These are phyloP conservation scores for Bimastos eiseni DNA, from an alignment of 2,888 invertebrate species.

Conservation along the genomic window DNA sequence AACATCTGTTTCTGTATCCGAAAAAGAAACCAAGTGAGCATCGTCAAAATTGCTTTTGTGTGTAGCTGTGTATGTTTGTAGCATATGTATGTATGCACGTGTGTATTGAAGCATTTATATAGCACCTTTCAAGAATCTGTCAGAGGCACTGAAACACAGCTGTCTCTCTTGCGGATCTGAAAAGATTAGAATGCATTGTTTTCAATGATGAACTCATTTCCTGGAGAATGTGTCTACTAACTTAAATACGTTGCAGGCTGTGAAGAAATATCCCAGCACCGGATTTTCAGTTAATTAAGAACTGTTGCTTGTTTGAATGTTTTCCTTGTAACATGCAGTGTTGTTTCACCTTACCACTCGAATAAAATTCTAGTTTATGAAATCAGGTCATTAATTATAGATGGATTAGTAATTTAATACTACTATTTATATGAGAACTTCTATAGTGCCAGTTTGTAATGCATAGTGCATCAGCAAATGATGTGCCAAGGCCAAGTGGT, in stretches of 20 bases:
- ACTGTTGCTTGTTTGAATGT: neutral
- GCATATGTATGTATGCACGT: neutral
- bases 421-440: no score
- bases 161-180: neutral
- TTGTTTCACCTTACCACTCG: no score
- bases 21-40: conserved; percentile 13
- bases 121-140: neutral
- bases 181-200: neutral
- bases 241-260: neutral
- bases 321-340: neutral
- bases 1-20: conserved; percentile 76
- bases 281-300: neutral
- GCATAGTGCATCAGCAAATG: no score
- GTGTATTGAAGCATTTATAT: neutral
- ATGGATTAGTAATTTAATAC: no score
- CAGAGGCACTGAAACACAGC: neutral
- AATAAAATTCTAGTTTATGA: no score
- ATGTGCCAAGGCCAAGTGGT: no score
- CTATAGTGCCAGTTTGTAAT: no score
- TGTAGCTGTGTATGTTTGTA: neutral
- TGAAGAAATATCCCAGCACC: neutral
- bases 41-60: neutral
- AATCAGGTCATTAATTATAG: neutral
- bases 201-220: neutral
- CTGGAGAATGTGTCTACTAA: neutral